Conservation (phyloP, 2,113 vertebrate species). For the Sarotherodon lohbergeri region DNA sequence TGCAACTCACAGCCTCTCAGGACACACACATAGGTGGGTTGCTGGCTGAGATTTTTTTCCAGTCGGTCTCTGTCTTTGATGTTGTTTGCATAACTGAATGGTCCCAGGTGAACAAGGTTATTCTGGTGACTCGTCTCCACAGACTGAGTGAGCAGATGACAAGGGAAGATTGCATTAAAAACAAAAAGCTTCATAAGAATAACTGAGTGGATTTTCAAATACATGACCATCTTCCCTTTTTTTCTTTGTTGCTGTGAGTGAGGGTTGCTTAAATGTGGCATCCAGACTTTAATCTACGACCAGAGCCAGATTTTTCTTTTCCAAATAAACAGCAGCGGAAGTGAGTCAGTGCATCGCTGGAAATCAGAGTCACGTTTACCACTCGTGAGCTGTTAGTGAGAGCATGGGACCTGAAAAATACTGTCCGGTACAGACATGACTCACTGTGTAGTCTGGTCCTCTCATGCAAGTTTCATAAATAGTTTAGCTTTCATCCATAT, state of each 20-base stretch:
- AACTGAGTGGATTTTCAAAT: background rate
- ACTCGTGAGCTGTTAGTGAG: background rate
- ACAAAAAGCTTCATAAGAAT: background rate
- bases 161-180: background rate
- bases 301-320: background rate
- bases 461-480: background rate
- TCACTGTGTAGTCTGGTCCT: background rate
- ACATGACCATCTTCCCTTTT: background rate
- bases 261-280: background rate
- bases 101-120: constrained; percentile 23
- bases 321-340: constrained; percentile 13
- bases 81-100: background rate
- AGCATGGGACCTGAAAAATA: background rate
- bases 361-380: constrained; percentile 3
- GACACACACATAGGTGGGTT: background rate
- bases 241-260: background rate
- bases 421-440: background rate
- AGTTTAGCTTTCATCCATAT: background rate
- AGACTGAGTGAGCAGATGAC: background rate
- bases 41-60: background rate
- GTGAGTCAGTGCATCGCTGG: constrained; percentile 22
- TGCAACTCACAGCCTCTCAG: background rate
- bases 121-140: background rate
- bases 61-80: background rate
- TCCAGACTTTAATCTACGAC: constrained; percentile 18